Conservation (phyloP, 2,888 invertebrate genomes). For the Caenorhabditis drosophilae region DNA sequence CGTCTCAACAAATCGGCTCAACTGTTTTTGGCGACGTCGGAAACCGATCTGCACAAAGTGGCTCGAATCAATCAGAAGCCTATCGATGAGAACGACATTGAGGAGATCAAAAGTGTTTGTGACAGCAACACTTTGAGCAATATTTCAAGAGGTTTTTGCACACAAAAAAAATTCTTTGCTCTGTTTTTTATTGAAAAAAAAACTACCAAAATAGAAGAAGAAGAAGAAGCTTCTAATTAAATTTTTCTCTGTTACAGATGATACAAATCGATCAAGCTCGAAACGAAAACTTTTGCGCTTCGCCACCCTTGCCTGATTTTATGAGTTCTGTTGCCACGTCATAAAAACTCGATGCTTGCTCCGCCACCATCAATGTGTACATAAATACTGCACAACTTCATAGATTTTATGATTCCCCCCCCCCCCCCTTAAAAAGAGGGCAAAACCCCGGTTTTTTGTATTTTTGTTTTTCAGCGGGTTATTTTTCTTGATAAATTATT, state of each 20-base stretch:
- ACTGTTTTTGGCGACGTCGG: slow-evolving; percentile 30
- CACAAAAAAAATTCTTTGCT: neutral
- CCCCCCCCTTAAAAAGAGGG: too few relatives aligned
- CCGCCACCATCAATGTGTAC: too few relatives aligned
- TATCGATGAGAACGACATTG: slow-evolving; percentile 21
- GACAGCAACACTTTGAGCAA: slow-evolving; percentile 22
- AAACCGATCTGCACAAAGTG: slow-evolving; percentile 22
- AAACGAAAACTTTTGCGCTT: slow-evolving; percentile 51
- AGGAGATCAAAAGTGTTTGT: slow-evolving; percentile 19
- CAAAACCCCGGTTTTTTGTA: too few relatives aligned
- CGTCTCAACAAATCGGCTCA: slow-evolving; percentile 22
- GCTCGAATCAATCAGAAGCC: slow-evolving; percentile 6
- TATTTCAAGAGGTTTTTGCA: slow-evolving; percentile 23
- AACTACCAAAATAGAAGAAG: neutral
- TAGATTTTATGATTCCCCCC: too few relatives aligned
- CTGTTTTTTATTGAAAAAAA: too few relatives aligned
- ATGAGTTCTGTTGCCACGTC: neutral
- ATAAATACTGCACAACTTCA: too few relatives aligned
- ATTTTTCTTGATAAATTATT: too few relatives aligned
- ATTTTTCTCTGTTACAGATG: slow-evolving; percentile 21
- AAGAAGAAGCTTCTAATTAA: too few relatives aligned
- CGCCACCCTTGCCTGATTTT: slow-evolving; percentile 32
- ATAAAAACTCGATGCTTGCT: too few relatives aligned
- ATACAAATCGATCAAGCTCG: slow-evolving; percentile 45
- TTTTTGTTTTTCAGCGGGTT: too few relatives aligned